Evolutionary conservation across 2,888 invertebrate genomes (phyloP).

Genomic region (Sinopyrophorus schimmeli): DNA sequence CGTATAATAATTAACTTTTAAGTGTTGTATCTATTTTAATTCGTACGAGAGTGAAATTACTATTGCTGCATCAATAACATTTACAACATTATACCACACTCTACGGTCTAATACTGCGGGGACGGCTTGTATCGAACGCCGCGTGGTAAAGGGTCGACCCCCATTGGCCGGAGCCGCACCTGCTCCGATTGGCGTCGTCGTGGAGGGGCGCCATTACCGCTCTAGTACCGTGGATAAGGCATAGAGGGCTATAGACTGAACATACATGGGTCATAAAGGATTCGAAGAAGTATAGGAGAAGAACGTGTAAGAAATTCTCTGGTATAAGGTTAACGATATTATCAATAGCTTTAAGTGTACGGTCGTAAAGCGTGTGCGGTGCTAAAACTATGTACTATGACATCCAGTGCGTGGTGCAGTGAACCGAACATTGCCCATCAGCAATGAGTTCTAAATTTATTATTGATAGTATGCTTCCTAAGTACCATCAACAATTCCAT

Average conservation of each 20-base stretch:
- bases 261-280: conserved; percentile 85
- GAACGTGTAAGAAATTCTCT: conserved; percentile 59
- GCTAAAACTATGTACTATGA: conserved; percentile 46
- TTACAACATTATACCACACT: conserved; percentile 8
- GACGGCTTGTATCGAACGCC: conserved; percentile 38
- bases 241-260: conserved; percentile 83
- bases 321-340: conserved; percentile 54
- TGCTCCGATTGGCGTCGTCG: conserved; percentile 56
- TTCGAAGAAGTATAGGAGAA: conserved; percentile 73
- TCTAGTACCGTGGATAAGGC: conserved; percentile 69
- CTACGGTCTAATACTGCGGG: conserved; percentile 35
- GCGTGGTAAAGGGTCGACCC: conserved; percentile 50
- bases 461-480: conserved; percentile 97
- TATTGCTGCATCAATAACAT: neutral
- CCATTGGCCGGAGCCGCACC: conserved; percentile 59
- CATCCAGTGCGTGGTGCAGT: conserved; percentile 52
- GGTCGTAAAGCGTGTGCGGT: conserved; percentile 49
- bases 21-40: too few relatives aligned
- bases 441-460: conserved; percentile 97
- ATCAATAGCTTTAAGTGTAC: conserved; percentile 49
- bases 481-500: conserved; percentile 83
- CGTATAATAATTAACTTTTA: too few relatives aligned
- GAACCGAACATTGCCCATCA: conserved; percentile 50
- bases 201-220: conserved; percentile 58
- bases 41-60: too few relatives aligned